Base-by-base conservation (phyloP, 2,113 vertebrate genomes). In the Tylochromis polylepis region DNA sequence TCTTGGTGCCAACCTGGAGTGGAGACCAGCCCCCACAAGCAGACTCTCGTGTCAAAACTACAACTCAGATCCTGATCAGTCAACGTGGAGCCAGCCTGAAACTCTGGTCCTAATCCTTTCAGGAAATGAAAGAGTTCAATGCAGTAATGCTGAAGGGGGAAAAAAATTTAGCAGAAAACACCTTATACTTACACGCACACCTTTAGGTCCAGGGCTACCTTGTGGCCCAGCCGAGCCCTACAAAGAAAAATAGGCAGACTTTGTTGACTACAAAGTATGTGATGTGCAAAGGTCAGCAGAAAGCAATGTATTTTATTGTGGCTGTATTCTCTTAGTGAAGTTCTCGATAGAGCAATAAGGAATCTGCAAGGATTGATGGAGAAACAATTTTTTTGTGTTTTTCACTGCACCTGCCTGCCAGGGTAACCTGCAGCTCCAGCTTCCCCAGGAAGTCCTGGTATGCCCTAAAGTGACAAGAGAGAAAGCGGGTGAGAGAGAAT, bases 361-460 rank as follows among this genome's bases (percentile, higher is more conserved):
- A 91, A 83, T 70, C 57, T 58, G 59, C 85, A 22, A 86, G 77
- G 62, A 84, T 49, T 55, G 31, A 88, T 83, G 53, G 53, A 86
- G 83, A 79, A 89, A 88, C 88, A 70, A 92, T 92, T 92, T 78
- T 75, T 90, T 85, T 88, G 85, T 91, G 93, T 95, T 90, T 93
- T 94, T 98, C 97, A 99, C 99, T 99, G 98, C 98, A 99, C 99
- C 99, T 99, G 99, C 98, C 99, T 99, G 98, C 99, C 99, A 98
- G 98, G 98, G 96, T 98, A 99, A 97, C 99, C 99, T 95, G 95
- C 96, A 85, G 97, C 95, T 65, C 99, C 99, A 46, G 89, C 79
- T 89, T 94, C 95, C 89, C 99, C 98, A 91, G 95, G 89, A 86
- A 96, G 87, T 95, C 98, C 99, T 89, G 96, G 96, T 94, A 97